Conservation (phyloP, 2,797 vertebrate species). For the Gymnoscopelus braueri region DNA sequence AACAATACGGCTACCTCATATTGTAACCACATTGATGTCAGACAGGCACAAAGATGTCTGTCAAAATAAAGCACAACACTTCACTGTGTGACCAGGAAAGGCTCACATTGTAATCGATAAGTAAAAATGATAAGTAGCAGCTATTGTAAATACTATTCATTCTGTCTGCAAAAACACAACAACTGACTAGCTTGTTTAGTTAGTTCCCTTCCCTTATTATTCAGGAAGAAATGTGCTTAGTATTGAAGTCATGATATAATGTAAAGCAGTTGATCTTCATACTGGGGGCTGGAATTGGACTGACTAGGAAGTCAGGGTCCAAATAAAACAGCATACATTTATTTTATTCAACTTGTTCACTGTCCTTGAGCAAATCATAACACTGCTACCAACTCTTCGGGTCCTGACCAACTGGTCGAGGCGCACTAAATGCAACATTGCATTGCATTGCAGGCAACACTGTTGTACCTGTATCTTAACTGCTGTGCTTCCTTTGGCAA, state of each 20-base stretch:
- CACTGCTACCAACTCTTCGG: too few species aligned
- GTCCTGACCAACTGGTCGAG: too few species aligned
- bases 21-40: slow-evolving; percentile 46
- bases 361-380: too few species aligned
- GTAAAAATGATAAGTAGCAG: slow-evolving; percentile 32
- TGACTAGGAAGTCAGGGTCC: too few species aligned
- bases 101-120: slow-evolving; percentile 18
- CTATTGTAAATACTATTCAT: slow-evolving; percentile 47
- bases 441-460: too few species aligned
- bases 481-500: too few species aligned
- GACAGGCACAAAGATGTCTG: slow-evolving; percentile 12
- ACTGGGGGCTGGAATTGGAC: too few species aligned
- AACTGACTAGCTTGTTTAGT: slow-evolving; percentile 1
- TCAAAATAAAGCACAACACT: slow-evolving; percentile 56
- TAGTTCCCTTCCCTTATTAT: slow-evolving; percentile 26
- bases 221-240: slow-evolving; percentile 39
- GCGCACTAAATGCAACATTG: too few species aligned
- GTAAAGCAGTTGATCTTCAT: too few species aligned
- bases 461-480: too few species aligned
- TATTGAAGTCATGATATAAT: not conserved
- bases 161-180: slow-evolving; percentile 25
- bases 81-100: not conserved
- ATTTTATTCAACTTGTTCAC: too few species aligned
- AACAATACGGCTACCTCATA: slow-evolving; percentile 52
- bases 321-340: too few species aligned